Percentiles rank a stretch among this genome's conserved stretches.
phyloP scores from a whole-genome alignment of 2,888 invertebrate species.

The Gnatocerus cornutus region DNA sequence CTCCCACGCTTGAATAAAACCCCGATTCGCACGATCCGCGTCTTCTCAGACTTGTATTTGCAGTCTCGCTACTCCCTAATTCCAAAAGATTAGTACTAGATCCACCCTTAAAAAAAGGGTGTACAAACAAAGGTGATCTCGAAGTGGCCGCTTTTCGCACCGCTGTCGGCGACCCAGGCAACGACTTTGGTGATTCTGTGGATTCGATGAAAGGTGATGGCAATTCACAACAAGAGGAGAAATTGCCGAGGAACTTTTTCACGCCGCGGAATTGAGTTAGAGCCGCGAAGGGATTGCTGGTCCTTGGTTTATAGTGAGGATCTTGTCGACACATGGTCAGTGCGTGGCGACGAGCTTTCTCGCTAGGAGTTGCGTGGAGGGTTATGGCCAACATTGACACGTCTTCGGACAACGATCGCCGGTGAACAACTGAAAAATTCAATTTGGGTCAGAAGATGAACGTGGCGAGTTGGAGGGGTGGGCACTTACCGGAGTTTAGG shows the following conservation, averaged over 20 bases:
- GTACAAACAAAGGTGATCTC: slow-evolving; percentile 74
- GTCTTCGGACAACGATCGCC: slow-evolving; percentile 84
- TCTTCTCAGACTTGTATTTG: slow-evolving; percentile 72
- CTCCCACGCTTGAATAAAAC: slow-evolving; percentile 89
- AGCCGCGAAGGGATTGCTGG: slow-evolving; percentile 83
- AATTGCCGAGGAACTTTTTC: slow-evolving; percentile 86
- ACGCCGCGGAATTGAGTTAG: slow-evolving; percentile 86
- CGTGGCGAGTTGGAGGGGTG: neutral
- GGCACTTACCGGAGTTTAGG: slow-evolving; percentile 13
- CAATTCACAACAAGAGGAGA: slow-evolving; percentile 85
- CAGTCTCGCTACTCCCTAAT: slow-evolving; percentile 59
- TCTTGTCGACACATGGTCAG: slow-evolving; percentile 89
- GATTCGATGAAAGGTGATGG: slow-evolving; percentile 78
- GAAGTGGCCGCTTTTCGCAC: slow-evolving; percentile 64
- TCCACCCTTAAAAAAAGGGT: slow-evolving; percentile 71
- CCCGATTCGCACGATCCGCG: slow-evolving; percentile 92
- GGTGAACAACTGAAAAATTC: slow-evolving; percentile 75
- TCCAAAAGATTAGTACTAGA: slow-evolving; percentile 68
- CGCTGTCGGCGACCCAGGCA: slow-evolving; percentile 73
- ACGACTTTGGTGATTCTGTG: slow-evolving; percentile 70
- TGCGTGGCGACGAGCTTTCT: slow-evolving; percentile 83
- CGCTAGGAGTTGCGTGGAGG: slow-evolving; percentile 79
- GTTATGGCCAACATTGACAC: slow-evolving; percentile 76
- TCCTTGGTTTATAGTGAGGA: slow-evolving; percentile 84
- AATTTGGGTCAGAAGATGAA: neutral